phyloP scores from a whole-genome alignment of 2,113 vertebrate genomes.

The Alethe castanea region DNA sequence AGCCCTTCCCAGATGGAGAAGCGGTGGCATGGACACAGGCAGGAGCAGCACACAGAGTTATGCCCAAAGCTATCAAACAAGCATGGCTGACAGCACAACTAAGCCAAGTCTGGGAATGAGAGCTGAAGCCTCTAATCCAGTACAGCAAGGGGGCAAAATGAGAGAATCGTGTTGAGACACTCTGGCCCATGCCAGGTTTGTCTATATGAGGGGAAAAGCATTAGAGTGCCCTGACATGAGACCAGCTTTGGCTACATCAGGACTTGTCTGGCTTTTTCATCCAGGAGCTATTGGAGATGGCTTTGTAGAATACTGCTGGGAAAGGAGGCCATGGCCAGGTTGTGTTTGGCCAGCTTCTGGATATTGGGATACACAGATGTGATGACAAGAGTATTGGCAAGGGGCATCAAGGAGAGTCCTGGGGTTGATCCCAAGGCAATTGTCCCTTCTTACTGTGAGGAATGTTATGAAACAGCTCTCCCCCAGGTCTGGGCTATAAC shows the following conservation, averaged over 20 bases:
- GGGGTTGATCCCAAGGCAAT: not conserved
- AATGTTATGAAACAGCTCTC: not conserved
- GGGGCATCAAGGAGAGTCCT: not conserved
- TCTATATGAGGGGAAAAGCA: not conserved
- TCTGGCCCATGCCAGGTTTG: not conserved
- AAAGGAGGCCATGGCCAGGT: not conserved
- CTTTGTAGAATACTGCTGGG: not conserved
- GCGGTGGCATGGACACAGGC: not conserved
- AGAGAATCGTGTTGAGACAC: not conserved
- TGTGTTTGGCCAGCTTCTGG: not conserved
- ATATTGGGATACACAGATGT: not conserved
- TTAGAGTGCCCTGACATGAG: not conserved
- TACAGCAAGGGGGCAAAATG: not conserved
- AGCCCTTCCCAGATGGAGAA: not conserved
- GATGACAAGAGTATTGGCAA: fast-evolving
- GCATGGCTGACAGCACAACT: not conserved
- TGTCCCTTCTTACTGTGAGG: not conserved
- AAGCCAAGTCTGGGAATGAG: not conserved
- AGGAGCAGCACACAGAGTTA: not conserved
- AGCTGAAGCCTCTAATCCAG: not conserved
- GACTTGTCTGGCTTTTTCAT: not conserved
- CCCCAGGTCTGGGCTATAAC: not conserved
- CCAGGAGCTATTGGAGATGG: not conserved
- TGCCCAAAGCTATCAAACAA: not conserved
- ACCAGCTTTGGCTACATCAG: not conserved